Base-by-base conservation (phyloP, 2,797 vertebrate species). In the Gila robusta region DNA sequence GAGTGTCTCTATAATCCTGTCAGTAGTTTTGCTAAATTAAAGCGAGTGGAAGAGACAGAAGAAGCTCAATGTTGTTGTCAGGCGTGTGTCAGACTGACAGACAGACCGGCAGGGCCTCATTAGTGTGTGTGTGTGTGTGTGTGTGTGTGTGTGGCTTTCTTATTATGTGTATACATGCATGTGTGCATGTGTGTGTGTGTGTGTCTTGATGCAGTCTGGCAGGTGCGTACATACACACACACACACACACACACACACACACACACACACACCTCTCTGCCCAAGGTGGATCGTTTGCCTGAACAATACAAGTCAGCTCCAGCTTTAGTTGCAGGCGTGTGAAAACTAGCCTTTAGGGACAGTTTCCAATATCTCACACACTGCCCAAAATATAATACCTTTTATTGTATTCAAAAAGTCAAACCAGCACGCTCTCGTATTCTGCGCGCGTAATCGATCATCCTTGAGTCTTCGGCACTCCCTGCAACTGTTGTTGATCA, bases 1-100 rank as follows among this genome's bases (percentile, higher is more conserved):
- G 69, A 35, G 94, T 91, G 92, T 92, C 91, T 91, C 88, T 90
- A 39, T 79, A 85, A 81, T 85, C 54, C 87, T 73, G 89, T 90
- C 83, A 85, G 66, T 56, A 35, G 83, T 90, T 85, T 91, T 88
- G 87, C 83, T 85, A 67, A 71, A 79, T 85, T 44, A 71, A 70
- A 59, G 49, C 17, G 35, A 78, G 82, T 91, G 91, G 90, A 87
- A 93, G 92, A 81, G 70, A 80, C 32, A 92, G 93, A 94, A 94
- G 91, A 89, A 91, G 92, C 92, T 93, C 93, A 93, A 91, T 94
- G 94, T 95, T 94, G 94, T 95, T 95, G 94, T 95, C 92, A 94
- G 94, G 94, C 92, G 90, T 85, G 84, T 95, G 96, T 95, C 95
- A 96, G 94, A 92, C 91, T 96, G 95, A 96, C 94, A 95, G 95